A percentile compares a stretch with the other conserved stretches of the same genome.
These are phyloP conservation scores for Sporophila hypoxantha DNA, from an alignment of 2,113 vertebrate genomes.

Conservation along the genomic window DNA sequence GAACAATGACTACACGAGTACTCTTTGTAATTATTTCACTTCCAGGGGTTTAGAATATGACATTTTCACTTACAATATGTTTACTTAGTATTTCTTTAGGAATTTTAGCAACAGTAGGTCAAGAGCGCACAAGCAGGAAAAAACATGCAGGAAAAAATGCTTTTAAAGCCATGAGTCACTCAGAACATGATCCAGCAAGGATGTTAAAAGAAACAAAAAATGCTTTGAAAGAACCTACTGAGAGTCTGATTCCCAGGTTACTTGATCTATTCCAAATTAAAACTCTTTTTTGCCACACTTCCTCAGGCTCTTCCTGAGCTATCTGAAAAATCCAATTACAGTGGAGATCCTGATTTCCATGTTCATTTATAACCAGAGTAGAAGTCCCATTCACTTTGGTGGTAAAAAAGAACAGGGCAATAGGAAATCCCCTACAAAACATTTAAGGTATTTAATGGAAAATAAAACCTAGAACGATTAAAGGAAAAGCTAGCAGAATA, in stretches of 20 bases:
- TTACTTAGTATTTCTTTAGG: slow-evolving; percentile 2
- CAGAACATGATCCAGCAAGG: neutral
- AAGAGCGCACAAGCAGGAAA: slow-evolving; percentile 17
- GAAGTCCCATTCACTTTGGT: neutral
- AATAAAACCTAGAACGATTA: neutral
- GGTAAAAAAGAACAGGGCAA: neutral
- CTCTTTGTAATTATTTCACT: slow-evolving; percentile 1
- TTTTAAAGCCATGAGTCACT: neutral
- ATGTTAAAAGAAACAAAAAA: neutral
- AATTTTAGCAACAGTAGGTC: slow-evolving; percentile 37
- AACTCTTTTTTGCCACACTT: neutral
- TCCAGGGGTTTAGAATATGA: neutral
- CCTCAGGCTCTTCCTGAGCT: neutral
- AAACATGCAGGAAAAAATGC: neutral
- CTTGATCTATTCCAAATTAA: neutral
- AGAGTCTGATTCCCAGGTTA: neutral
- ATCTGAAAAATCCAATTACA: neutral
- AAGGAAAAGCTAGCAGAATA: neutral
- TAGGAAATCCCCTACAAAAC: neutral
- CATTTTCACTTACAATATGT: neutral
- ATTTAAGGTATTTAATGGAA: neutral
- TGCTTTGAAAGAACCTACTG: neutral
- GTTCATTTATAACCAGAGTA: neutral
- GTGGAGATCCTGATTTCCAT: neutral
- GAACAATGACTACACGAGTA: neutral